These are phyloP conservation scores for Peromyscus eremicus DNA, from an alignment of 2,797 vertebrate genomes.

Conservation along the genomic window DNA sequence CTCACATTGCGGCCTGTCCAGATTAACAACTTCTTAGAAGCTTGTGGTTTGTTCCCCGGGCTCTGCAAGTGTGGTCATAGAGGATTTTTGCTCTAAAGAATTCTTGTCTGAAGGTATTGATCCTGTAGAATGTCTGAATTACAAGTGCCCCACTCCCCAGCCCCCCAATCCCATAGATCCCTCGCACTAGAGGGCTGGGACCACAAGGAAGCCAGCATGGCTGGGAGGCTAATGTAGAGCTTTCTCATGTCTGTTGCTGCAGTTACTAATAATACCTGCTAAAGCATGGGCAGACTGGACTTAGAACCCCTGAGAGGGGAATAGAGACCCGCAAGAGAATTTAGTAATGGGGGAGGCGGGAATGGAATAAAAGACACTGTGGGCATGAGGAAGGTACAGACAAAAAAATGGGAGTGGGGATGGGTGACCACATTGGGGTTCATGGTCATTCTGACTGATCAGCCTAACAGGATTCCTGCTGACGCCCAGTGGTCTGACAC, in stretches of 20 bases:
- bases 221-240: not conserved
- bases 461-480: not conserved
- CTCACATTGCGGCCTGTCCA: accelerated
- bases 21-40: not conserved
- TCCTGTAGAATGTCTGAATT: not conserved
- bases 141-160: not conserved
- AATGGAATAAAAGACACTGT: not conserved
- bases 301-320: too few species aligned
- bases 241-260: not conserved
- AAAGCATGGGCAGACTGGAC: not conserved
- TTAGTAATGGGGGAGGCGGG: not conserved
- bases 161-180: not conserved
- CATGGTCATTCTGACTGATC: not conserved
- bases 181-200: not conserved
- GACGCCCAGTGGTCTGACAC: not conserved
- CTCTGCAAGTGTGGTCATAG: not conserved
- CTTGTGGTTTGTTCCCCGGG: not conserved
- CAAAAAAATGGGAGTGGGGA: not conserved
- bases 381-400: not conserved
- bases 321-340: not conserved
- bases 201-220: not conserved
- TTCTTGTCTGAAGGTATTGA: not conserved
- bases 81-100: not conserved
- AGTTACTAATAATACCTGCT: not conserved
- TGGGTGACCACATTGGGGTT: not conserved